Base-by-base conservation (phyloP, 2,888 invertebrate species). In the Xestia sexstrigata region DNA sequence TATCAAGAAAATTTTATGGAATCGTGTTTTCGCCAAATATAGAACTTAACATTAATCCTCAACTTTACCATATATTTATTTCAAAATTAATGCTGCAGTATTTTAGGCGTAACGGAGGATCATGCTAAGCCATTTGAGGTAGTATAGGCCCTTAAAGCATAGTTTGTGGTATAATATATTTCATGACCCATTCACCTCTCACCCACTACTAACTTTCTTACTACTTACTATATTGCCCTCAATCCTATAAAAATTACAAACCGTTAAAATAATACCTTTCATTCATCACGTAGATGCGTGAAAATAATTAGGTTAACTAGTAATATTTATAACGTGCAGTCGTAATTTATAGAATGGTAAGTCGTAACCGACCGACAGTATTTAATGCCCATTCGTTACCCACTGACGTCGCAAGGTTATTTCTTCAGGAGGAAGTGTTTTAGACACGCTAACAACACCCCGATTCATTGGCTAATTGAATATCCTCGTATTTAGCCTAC, bases 281-380 rank as follows among this genome's bases (percentile, higher is more conserved):
- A 58, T 76, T 77, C 66, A 79, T 73, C 70, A 74, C 60, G 60
- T 72, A 58, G 68, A 74, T 73, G 69, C 75, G 60, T 82, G 67
- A 74, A 83, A 74, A 80, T 35, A 86, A 88, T 78, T 86, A 78
- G 79, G 86, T 78, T 86, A 78, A 85, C 80, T 75, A 70, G 62
- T 65, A 85, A 87, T 81, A 76, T 78, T 87, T 87, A 84, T 84
- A 78, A 85, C 78, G 67, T 70, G 70, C 65, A 77, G 60, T 76
- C 87, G 49, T 76, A 69, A 75, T n/a, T n/a, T n/a, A 73, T 79
- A 73, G 62, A 84, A 87, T 76, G 58, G 78, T 65, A 39, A 58
- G 66, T 66, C 81, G 81, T 84, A 84, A 70, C 79, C 3, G 30
- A 55, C 76, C 30, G 80, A 62, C 66, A 67, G 60, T 47, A 65